A percentile compares a stretch with the other conserved stretches of the same genome.
These are phyloP conservation scores for Panagrolaimus sp. DNA, from an alignment of 1,140 invertebrate species.

Conservation along the genomic window DNA sequence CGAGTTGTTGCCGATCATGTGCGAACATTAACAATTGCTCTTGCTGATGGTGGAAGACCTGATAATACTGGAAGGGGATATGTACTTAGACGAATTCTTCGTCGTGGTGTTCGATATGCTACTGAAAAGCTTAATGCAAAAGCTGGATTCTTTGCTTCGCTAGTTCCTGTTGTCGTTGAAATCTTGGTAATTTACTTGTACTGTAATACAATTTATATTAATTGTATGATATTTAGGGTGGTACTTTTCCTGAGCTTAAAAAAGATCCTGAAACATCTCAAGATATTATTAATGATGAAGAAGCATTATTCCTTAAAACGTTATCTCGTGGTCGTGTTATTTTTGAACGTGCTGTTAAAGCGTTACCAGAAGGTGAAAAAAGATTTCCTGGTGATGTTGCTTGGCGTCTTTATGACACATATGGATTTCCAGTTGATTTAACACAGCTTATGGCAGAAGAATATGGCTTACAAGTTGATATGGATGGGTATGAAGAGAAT, in stretches of 20 bases:
- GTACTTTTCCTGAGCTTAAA: slow-evolving; percentile 86
- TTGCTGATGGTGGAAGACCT: slow-evolving; percentile 90
- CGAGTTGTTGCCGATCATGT: slow-evolving; percentile 95
- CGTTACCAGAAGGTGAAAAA: slow-evolving; percentile 65
- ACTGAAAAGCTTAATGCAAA: slow-evolving; percentile 92
- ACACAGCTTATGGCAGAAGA: slow-evolving; percentile 96
- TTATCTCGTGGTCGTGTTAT: slow-evolving; percentile 78
- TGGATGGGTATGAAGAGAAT: slow-evolving; percentile 79
- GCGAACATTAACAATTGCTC: slow-evolving; percentile 86
- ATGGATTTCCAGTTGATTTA: slow-evolving; percentile 95
- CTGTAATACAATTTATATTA: neutral
- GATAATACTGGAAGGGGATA: slow-evolving; percentile 94
- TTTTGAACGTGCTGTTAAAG: slow-evolving; percentile 80
- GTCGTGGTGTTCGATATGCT: slow-evolving; percentile 82
- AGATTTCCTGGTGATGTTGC: slow-evolving; percentile 74
- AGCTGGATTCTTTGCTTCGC: slow-evolving; percentile 80
- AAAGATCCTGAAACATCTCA: slow-evolving; percentile 79
- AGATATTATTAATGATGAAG: slow-evolving; percentile 95
- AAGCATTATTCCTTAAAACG: slow-evolving; percentile 94
- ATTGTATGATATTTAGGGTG: slow-evolving; percentile 63
- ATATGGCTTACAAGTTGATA: slow-evolving; percentile 78
- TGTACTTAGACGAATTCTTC: slow-evolving; percentile 78
- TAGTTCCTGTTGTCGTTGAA: slow-evolving; percentile 80
- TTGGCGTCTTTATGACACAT: slow-evolving; percentile 96
- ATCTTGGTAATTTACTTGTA: slow-evolving; percentile 25